phyloP scores from a whole-genome alignment of 2,113 vertebrate genomes.

The Rutilus rutilus region DNA sequence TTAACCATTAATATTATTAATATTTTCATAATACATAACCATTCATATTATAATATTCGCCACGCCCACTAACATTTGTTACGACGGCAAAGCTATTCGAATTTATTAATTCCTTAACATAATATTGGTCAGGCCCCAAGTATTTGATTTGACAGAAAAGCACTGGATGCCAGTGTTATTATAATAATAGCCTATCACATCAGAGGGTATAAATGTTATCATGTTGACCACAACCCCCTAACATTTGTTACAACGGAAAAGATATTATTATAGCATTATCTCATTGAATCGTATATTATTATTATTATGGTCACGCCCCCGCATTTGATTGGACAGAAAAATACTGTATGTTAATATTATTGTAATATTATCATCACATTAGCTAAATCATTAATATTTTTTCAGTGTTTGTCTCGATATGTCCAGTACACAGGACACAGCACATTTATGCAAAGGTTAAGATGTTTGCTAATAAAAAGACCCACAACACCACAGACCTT shows the following conservation, averaged over 20 bases:
- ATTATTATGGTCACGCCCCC: no score
- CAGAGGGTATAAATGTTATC: background rate
- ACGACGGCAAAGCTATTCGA: background rate
- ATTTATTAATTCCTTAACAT: background rate
- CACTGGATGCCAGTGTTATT: background rate
- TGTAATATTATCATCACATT: no score
- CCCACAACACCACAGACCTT: no score
- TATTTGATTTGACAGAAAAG: background rate
- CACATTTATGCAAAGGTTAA: background rate
- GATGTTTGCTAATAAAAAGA: background rate
- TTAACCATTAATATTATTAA: no score
- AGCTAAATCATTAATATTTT: no score
- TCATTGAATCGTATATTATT: no score
- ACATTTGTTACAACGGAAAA: no score
- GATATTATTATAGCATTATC: no score
- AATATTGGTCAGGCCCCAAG: background rate
- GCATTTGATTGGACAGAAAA: no score
- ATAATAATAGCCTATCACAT: background rate
- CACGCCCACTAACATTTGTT: background rate
- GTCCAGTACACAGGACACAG: background rate
- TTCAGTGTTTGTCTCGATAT: background rate
- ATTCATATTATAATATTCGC: background rate
- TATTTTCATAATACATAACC: no score
- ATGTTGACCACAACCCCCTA: background rate
- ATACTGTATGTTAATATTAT: no score